phyloP scores from a whole-genome alignment of 2,113 vertebrate species.

The Heterocephalus glaber region DNA sequence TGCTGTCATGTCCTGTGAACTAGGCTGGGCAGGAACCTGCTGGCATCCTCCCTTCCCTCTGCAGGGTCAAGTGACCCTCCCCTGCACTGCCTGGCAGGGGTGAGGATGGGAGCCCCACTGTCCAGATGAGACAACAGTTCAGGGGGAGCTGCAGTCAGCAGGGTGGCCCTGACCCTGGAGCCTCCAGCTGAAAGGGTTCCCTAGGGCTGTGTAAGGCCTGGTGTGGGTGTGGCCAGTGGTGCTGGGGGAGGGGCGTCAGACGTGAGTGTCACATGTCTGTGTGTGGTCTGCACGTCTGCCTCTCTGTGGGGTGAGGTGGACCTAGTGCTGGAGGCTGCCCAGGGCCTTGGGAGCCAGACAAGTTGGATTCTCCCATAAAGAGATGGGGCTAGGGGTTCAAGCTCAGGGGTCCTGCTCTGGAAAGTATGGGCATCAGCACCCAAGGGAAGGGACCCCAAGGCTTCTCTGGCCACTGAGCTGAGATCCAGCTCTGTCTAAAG shows the following conservation, averaged over 20 bases:
- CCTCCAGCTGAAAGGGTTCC: neutral
- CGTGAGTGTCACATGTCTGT: neutral
- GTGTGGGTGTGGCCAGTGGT: slow-evolving; percentile 50
- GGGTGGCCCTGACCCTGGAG: slow-evolving; percentile 55
- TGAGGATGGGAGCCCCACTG: neutral
- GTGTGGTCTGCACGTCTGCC: slow-evolving; percentile 63
- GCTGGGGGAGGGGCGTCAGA: neutral
- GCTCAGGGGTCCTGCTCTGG: neutral
- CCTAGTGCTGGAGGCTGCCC: neutral
- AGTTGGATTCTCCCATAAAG: neutral
- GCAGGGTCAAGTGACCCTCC: neutral
- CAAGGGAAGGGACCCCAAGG: neutral
- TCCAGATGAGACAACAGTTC: neutral
- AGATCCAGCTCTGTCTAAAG: neutral
- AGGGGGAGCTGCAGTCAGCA: neutral
- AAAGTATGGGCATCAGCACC: neutral
- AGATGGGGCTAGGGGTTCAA: neutral
- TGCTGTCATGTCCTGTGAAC: slow-evolving; percentile 32
- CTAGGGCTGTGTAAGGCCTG: neutral
- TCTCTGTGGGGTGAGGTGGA: neutral
- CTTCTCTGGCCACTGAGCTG: neutral
- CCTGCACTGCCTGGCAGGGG: neutral
- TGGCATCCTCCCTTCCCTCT: neutral
- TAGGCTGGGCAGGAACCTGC: neutral
- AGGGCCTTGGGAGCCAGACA: neutral